A percentile compares a stretch with the other conserved stretches of the same genome.
Evolutionary conservation across 1,140 invertebrate species (phyloP).

Genomic region (Leptonema lineaticorne): DNA sequence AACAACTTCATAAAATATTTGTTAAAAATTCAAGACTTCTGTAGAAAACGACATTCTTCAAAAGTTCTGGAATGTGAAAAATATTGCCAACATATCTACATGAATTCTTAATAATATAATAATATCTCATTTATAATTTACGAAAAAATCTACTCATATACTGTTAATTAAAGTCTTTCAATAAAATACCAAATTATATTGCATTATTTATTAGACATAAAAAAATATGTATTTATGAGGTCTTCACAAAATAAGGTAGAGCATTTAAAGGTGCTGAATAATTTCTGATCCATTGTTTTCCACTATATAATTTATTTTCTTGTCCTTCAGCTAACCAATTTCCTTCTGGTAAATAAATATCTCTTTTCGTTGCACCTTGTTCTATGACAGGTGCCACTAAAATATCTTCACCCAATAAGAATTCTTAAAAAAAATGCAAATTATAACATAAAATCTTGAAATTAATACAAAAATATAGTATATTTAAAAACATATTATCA

Average conservation of each 20-base stretch:
- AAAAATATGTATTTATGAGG: too few species aligned
- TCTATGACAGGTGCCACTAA: slow-evolving; percentile 71
- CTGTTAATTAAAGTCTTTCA: too few species aligned
- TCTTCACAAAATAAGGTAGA: slow-evolving; percentile 61
- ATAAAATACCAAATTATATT: too few species aligned
- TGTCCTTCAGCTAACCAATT: slow-evolving; percentile 56
- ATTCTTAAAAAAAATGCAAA: slow-evolving; percentile 57
- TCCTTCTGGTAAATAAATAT: slow-evolving; percentile 69
- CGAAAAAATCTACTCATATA: too few species aligned
- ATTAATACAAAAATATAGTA: not conserved
- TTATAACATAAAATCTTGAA: not conserved
- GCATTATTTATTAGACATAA: too few species aligned
- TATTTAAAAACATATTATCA: slow-evolving; percentile 14
- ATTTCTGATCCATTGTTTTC: slow-evolving; percentile 59
- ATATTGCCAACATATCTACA: too few species aligned
- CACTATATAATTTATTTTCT: slow-evolving; percentile 31
- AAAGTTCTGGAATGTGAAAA: too few species aligned
- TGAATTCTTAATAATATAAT: too few species aligned
- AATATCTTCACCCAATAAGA: slow-evolving; percentile 68
- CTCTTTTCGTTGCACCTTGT: slow-evolving; percentile 57
- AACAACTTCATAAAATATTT: too few species aligned
- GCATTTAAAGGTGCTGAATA: slow-evolving; percentile 63
- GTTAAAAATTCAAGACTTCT: too few species aligned
- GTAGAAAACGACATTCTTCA: too few species aligned
- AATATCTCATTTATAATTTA: too few species aligned